Evolutionary conservation across 2,113 vertebrate genomes (phyloP).

Genomic region (Muntiacus reevesi): DNA sequence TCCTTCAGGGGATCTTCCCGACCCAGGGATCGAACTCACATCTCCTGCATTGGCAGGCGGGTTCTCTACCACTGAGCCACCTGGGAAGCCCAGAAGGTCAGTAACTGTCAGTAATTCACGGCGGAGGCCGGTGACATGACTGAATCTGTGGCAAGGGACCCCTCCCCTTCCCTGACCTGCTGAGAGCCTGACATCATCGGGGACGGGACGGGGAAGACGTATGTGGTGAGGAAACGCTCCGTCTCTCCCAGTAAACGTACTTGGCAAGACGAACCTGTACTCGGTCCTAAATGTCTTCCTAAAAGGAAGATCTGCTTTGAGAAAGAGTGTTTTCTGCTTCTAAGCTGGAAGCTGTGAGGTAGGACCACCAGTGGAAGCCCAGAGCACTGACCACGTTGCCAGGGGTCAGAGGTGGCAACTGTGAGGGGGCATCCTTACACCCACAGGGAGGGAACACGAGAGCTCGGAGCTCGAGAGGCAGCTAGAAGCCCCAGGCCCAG

Average conservation of each 20-base stretch:
- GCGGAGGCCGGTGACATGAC: background rate
- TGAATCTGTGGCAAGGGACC: background rate
- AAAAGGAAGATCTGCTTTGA: background rate
- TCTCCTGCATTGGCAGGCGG: background rate
- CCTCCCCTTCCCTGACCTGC: background rate
- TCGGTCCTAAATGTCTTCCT: background rate
- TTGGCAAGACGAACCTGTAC: background rate
- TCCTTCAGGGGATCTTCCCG: background rate
- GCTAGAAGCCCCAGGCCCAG: background rate
- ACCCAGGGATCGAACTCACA: background rate
- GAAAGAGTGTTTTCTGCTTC: background rate
- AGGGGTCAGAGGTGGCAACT: background rate
- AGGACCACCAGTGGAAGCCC: accelerated
- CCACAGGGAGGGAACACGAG: background rate
- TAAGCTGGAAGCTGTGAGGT: background rate
- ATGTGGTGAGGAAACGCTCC: accelerated
- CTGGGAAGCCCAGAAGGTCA: background rate
- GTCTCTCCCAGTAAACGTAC: background rate
- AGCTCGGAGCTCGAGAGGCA: accelerated
- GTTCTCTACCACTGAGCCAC: background rate
- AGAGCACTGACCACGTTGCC: accelerated
- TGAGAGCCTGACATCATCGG: accelerated
- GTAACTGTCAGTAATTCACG: accelerated
- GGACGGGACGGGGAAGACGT: background rate
- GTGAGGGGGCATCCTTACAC: accelerated